phyloP scores from a whole-genome alignment of 1,140 invertebrate genomes.

The Pseudobourletiella spinata region DNA sequence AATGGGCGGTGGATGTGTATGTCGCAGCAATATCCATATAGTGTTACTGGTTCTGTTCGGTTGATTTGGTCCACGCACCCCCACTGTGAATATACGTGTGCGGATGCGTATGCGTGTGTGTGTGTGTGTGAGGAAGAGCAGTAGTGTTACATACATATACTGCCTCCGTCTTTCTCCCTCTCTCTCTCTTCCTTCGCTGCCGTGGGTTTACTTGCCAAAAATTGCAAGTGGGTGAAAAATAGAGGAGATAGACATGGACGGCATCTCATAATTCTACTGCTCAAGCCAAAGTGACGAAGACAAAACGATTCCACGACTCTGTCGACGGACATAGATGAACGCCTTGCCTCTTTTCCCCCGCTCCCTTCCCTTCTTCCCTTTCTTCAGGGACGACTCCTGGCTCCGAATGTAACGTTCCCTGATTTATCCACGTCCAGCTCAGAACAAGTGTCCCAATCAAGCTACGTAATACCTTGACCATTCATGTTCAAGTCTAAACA shows the following conservation, averaged over 20 bases:
- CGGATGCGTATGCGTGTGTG: no score
- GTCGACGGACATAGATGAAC: slow-evolving; percentile 24
- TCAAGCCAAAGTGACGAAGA: slow-evolving; percentile 14
- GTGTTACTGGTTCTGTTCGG: no score
- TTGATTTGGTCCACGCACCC: no score
- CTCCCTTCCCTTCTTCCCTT: background rate
- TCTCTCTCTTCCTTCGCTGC: no score
- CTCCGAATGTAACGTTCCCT: background rate
- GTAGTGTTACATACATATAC: no score
- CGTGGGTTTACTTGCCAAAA: slow-evolving; percentile 6
- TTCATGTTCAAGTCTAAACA: no score
- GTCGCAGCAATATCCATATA: no score
- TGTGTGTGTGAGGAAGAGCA: no score
- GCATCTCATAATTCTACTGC: slow-evolving; percentile 25
- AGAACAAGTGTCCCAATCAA: slow-evolving; percentile 7
- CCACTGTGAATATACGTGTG: no score
- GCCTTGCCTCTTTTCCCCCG: background rate
- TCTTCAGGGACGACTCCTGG: background rate
- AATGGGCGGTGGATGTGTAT: no score
- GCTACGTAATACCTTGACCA: slow-evolving; percentile 3
- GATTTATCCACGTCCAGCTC: slow-evolving; percentile 4
- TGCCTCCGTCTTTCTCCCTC: no score
- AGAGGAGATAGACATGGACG: slow-evolving; percentile 20
- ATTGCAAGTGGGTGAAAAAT: slow-evolving; percentile 24
- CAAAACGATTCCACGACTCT: slow-evolving; percentile 20